Percentiles rank a stretch among this genome's conserved stretches.
These are phyloP conservation scores for Bombus fervidus DNA, from an alignment of 1,140 invertebrate genomes.

Conservation along the genomic window DNA sequence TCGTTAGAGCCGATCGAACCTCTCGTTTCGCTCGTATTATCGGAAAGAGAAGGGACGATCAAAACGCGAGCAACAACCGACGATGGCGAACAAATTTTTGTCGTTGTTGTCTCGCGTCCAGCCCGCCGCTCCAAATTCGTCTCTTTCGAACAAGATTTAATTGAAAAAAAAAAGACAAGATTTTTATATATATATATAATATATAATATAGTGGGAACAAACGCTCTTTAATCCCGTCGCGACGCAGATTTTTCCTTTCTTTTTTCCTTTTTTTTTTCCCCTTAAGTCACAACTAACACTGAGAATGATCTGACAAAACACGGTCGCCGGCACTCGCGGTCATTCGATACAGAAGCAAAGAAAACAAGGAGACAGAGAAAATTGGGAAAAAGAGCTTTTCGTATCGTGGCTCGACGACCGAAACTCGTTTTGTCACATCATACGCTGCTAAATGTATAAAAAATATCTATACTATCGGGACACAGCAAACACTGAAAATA, in stretches of 20 bases:
- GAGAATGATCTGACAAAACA: conserved; percentile 77
- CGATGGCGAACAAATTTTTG: background rate
- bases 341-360: conserved; percentile 32
- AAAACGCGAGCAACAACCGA: background rate
- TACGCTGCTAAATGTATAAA: conserved; percentile 69
- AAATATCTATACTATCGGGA: conserved; percentile 79
- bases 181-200: background rate
- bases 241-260: conserved; percentile 65
- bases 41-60: conserved; percentile 5
- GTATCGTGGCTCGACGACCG: conserved; percentile 50
- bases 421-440: conserved; percentile 75
- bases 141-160: conserved; percentile 2
- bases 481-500: conserved; percentile 79
- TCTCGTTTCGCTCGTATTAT: conserved; percentile 49
- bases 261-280: conserved; percentile 3
- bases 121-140: background rate
- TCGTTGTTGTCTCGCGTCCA: background rate
- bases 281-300: conserved; percentile 78
- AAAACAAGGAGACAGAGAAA: conserved; percentile 22
- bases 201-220: conserved; percentile 1
- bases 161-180: background rate
- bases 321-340: conserved; percentile 52
- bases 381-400: conserved; percentile 10
- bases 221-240: conserved; percentile 38
- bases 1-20: conserved; percentile 7